Conservation (phyloP, 2,888 invertebrate species). For the Drosophila hamatofila region DNA sequence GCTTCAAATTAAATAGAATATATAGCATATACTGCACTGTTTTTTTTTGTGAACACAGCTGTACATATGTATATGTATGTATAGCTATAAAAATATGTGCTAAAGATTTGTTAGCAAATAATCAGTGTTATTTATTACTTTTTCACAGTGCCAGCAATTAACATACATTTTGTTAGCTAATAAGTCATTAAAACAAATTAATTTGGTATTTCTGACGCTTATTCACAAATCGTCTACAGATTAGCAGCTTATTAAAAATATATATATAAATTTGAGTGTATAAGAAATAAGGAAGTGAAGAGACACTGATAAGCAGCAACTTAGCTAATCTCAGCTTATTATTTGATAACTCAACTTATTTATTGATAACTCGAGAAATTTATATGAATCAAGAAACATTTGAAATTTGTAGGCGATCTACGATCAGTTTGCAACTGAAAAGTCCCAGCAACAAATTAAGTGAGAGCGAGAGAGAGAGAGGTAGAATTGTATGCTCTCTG, state of each 20-base stretch:
- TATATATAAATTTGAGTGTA: background rate
- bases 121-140: background rate
- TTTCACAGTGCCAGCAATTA: slow-evolving; percentile 1
- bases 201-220: slow-evolving; percentile 31
- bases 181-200: slow-evolving; percentile 19
- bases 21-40: too few relatives aligned
- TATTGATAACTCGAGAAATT: slow-evolving; percentile 44
- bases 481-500: background rate
- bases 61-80: background rate
- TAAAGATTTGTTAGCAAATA: background rate
- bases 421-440: slow-evolving; percentile 37
- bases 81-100: background rate
- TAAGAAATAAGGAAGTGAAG: slow-evolving; percentile 12
- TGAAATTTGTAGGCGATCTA: slow-evolving; percentile 19
- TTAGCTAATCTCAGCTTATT: slow-evolving; percentile 38
- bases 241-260: background rate
- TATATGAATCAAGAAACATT: slow-evolving; percentile 30
- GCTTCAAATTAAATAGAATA: too few relatives aligned
- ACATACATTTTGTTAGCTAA: slow-evolving; percentile 9
- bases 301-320: slow-evolving; percentile 21
- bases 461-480: slow-evolving; percentile 1
- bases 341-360: too few relatives aligned
- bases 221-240: background rate
- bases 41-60: too few relatives aligned
- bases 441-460: slow-evolving; percentile 13